Evolutionary conservation across 1,140 invertebrate genomes (phyloP).

Genomic region (Muscidifurax raptorellus): DNA sequence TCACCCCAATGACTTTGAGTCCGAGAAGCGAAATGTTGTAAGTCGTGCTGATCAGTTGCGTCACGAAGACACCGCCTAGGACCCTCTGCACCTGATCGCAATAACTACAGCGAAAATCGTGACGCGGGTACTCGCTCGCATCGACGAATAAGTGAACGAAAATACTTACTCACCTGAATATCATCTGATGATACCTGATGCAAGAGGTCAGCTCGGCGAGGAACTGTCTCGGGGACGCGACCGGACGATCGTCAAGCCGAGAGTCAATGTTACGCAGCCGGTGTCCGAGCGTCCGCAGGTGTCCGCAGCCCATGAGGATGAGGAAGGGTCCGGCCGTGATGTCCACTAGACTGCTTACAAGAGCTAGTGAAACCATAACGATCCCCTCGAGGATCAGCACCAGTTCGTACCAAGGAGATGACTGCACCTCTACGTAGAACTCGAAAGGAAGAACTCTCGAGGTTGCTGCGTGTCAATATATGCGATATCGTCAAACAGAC

Average conservation of each 20-base stretch:
- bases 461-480: not conserved
- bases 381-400: not conserved
- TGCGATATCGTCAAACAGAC: no score
- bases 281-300: not conserved
- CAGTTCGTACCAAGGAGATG: not conserved
- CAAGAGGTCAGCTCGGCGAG: not conserved
- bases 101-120: not conserved
- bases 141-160: no score
- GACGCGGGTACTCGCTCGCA: no score
- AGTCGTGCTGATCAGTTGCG: not conserved
- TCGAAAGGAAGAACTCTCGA: not conserved
- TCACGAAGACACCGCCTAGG: not conserved
- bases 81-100: not conserved
- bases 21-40: conserved; percentile 13
- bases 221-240: not conserved
- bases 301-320: conserved; percentile 16
- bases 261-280: not conserved
- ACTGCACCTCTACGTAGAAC: conserved; percentile 12
- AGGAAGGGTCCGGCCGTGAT: not conserved
- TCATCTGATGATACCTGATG: conserved; percentile 15
- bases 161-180: not conserved
- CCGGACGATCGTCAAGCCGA: not conserved
- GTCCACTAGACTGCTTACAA: not conserved
- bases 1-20: conserved; percentile 9
- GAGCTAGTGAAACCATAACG: not conserved